These are phyloP conservation scores for Druceiella hillmani DNA, from an alignment of 2,888 invertebrate species.

Conservation along the genomic window DNA sequence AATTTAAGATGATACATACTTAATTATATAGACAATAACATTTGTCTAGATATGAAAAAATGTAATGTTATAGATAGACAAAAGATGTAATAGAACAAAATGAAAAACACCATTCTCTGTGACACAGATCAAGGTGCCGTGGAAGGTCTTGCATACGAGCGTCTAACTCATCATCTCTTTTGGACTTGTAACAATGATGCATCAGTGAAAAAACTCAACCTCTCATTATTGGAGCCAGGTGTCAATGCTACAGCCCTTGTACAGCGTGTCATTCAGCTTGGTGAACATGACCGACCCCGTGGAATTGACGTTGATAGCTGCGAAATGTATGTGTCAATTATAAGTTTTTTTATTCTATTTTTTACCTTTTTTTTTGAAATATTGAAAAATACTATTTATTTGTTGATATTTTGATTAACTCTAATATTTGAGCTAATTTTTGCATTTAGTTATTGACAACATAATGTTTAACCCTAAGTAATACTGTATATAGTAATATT, in stretches of 20 bases:
- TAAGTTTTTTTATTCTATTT: background rate
- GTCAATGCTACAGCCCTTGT: conserved; percentile 26
- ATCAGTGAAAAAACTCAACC: too few relatives aligned
- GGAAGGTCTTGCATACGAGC: conserved; percentile 80
- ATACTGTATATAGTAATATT: too few relatives aligned
- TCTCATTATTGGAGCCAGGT: too few relatives aligned
- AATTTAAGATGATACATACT: too few relatives aligned
- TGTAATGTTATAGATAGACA: too few relatives aligned
- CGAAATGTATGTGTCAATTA: conserved; percentile 48
- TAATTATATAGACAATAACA: too few relatives aligned
- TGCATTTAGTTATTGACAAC: too few relatives aligned
- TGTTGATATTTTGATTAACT: background rate
- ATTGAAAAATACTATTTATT: conserved; percentile 5
- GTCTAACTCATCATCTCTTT: conserved; percentile 63
- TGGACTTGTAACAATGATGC: conserved; percentile 84
- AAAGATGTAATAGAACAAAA: too few relatives aligned
- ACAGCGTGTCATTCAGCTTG: conserved; percentile 59
- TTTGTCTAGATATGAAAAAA: too few relatives aligned
- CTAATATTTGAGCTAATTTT: too few relatives aligned
- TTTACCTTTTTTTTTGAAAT: background rate
- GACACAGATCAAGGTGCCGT: conserved; percentile 71
- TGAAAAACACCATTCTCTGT: background rate
- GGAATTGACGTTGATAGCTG: conserved; percentile 85
- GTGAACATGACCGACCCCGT: conserved; percentile 70
- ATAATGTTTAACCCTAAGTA: too few relatives aligned